These are phyloP conservation scores for Philantomba maxwellii DNA, from an alignment of 2,113 vertebrate genomes.

Conservation along the genomic window DNA sequence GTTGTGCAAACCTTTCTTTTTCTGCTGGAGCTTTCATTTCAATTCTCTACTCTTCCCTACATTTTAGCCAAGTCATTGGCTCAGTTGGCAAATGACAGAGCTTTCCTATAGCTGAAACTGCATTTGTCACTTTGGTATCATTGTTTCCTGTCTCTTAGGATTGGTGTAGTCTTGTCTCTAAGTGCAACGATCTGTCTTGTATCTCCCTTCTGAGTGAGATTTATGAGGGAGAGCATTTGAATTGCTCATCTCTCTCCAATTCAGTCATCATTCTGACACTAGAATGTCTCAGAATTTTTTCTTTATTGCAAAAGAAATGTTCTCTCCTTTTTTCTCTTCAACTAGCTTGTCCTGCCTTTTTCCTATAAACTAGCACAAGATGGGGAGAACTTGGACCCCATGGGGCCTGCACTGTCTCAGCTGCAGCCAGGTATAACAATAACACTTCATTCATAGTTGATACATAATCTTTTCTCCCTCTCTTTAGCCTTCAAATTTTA, in stretches of 20 bases:
- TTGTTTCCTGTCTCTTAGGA: conserved; percentile 52
- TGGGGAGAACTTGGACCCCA: not conserved
- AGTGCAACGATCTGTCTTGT: conserved; percentile 67
- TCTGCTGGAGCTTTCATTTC: conserved; percentile 11
- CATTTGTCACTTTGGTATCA: conserved; percentile 64
- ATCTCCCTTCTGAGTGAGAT: conserved; percentile 61
- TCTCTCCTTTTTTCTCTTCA: conserved; percentile 29
- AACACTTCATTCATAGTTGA: not conserved
- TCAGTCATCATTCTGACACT: conserved; percentile 60
- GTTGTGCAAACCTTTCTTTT: not conserved
- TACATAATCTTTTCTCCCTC: not conserved
- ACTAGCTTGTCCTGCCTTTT: conserved; percentile 6
- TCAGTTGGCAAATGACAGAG: conserved; percentile 62
- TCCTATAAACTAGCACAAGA: not conserved
- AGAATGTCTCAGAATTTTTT: conserved; percentile 40
- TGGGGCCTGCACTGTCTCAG: not conserved
- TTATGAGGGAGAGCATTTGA: conserved; percentile 51
- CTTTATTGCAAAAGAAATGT: not conserved
- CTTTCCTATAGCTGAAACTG: conserved; percentile 58
- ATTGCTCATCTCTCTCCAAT: conserved; percentile 65
- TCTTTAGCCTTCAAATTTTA: not conserved
- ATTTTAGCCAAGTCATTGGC: conserved; percentile 59
- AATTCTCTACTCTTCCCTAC: not conserved
- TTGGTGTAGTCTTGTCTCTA: conserved; percentile 55
- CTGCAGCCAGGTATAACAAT: not conserved